Evolutionary conservation across 2,113 vertebrate species (phyloP).

Genomic region (Xenus cinereus): DNA sequence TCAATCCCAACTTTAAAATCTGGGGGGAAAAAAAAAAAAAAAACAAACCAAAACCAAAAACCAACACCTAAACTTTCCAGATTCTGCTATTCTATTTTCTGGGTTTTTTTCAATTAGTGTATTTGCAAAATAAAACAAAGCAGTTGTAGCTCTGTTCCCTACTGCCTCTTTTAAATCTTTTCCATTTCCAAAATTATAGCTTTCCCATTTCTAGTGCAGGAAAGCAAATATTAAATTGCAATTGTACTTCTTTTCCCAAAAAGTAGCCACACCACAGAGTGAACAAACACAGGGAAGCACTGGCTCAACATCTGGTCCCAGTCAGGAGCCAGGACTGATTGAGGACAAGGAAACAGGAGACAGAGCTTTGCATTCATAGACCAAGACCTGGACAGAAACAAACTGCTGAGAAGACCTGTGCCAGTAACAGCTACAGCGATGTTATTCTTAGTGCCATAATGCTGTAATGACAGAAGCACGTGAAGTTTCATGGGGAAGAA

Average conservation of each 20-base stretch:
- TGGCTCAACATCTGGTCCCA: neutral
- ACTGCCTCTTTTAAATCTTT: neutral
- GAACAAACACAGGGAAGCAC: neutral
- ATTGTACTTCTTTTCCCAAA: neutral
- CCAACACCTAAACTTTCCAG: neutral
- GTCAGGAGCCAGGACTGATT: neutral
- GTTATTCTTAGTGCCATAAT: neutral
- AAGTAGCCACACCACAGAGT: neutral
- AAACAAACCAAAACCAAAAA: too few species aligned
- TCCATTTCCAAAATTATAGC: neutral
- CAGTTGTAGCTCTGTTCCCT: neutral
- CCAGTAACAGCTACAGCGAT: neutral
- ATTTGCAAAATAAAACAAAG: neutral
- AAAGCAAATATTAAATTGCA: neutral
- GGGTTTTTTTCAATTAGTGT: neutral
- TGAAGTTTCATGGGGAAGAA: neutral
- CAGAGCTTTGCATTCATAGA: neutral
- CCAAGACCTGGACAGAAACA: neutral
- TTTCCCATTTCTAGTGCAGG: neutral
- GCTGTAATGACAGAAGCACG: neutral
- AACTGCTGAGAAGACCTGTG: neutral
- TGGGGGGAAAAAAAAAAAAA: neutral
- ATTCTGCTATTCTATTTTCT: neutral
- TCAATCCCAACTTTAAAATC: neutral
- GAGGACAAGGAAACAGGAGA: neutral